These are phyloP conservation scores for Synchiropus splendidus DNA, from an alignment of 2,113 vertebrate genomes.

Conservation along the genomic window DNA sequence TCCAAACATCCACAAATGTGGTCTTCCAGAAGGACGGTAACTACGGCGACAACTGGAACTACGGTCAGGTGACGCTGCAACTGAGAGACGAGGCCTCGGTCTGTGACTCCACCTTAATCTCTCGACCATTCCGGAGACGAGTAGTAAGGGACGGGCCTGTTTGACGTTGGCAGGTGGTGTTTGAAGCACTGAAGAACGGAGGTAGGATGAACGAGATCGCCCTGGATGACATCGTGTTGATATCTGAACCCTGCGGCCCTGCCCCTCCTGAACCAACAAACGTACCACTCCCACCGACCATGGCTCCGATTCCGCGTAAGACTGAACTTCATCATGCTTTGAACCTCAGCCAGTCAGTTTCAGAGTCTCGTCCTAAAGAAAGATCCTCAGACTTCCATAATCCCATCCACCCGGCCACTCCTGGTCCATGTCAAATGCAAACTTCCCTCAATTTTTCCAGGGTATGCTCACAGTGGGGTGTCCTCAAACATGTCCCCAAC, in stretches of 20 bases:
- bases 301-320: no score
- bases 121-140: background rate
- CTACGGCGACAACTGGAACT: conserved; percentile 84
- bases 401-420: no score
- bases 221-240: conserved; percentile 79
- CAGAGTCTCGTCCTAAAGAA: no score
- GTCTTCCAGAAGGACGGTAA: conserved; percentile 79
- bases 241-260: conserved; percentile 61
- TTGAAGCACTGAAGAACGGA: conserved; percentile 70
- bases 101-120: conserved; percentile 22
- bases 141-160: background rate
- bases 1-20: conserved; percentile 11
- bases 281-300: conserved; percentile 52
- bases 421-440: no score
- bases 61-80: conserved; percentile 79
- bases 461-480: no score
- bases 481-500: no score
- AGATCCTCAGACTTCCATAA: no score
- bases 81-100: conserved; percentile 67
- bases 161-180: conserved; percentile 66
- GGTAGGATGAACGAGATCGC: conserved; percentile 70
- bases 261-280: conserved; percentile 74
- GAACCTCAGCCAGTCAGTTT: no score
- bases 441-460: no score
- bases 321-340: no score